Conservation (phyloP, 2,113 vertebrate genomes). For the rabbit (Oryctolagus cuniculus) region mOryCun1.1 NC_091438.1:92628001-92628500, state of each 20-base stretch:
- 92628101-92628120: not conserved
- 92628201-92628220: not conserved
- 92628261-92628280: not conserved
- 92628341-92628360: not conserved
- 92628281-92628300: not conserved
- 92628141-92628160: not conserved
- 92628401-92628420: not conserved
- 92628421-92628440: not conserved
- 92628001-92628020: not conserved
- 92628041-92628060: slow-evolving; percentile 9
- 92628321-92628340: slow-evolving; percentile 9
- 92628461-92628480: not conserved
- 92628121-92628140: not conserved
- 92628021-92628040: slow-evolving; percentile 41
- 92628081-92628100: slow-evolving; percentile 15
- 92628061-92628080: not conserved
- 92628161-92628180: not conserved
- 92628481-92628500: not conserved
- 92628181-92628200: not conserved
- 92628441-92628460: not conserved
- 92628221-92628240: not conserved
- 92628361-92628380: not conserved
- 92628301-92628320: not conserved
- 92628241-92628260: not conserved
- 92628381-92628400: not conserved